A percentile compares a stretch with the other conserved stretches of the same genome.
These are phyloP conservation scores for Amiota communis DNA, from an alignment of 2,888 invertebrate species.

Conservation along the genomic window DNA sequence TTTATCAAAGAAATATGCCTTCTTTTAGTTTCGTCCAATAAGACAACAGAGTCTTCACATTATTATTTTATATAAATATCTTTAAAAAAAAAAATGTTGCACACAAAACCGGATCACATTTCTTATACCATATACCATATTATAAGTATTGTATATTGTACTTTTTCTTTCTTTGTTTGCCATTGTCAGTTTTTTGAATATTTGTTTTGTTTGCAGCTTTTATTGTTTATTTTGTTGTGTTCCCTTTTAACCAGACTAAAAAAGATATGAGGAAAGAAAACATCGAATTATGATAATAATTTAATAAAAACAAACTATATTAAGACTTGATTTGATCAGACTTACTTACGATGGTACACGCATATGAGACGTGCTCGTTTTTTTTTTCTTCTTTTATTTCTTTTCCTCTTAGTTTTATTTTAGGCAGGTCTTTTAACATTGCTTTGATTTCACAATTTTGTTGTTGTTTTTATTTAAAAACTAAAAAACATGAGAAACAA, in stretches of 20 bases:
- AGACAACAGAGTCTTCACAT: no score
- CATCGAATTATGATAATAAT: not conserved
- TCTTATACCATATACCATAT: no score
- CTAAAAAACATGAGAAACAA: no score
- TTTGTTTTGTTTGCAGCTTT: constrained; percentile 16
- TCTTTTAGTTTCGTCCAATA: no score
- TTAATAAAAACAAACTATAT: not conserved
- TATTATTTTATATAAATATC: no score
- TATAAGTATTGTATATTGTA: not conserved
- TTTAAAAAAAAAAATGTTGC: not conserved
- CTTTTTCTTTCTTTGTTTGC: not conserved
- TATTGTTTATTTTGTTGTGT: not conserved
- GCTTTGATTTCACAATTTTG: not conserved
- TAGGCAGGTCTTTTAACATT: no score
- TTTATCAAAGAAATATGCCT: not conserved
- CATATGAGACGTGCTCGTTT: constrained; percentile 14
- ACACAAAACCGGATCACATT: not conserved
- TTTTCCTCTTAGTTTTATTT: not conserved
- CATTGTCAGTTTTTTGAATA: not conserved
- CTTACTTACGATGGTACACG: not conserved
- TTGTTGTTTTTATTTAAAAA: not conserved
- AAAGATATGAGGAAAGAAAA: constrained; percentile 5
- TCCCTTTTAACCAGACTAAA: not conserved
- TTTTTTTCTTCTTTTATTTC: not conserved
- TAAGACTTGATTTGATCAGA: not conserved